Evolutionary conservation across 2,113 vertebrate genomes (phyloP), one percentile per base, ranked within the genome.

Genomic region (Sorex araneus): DNA sequence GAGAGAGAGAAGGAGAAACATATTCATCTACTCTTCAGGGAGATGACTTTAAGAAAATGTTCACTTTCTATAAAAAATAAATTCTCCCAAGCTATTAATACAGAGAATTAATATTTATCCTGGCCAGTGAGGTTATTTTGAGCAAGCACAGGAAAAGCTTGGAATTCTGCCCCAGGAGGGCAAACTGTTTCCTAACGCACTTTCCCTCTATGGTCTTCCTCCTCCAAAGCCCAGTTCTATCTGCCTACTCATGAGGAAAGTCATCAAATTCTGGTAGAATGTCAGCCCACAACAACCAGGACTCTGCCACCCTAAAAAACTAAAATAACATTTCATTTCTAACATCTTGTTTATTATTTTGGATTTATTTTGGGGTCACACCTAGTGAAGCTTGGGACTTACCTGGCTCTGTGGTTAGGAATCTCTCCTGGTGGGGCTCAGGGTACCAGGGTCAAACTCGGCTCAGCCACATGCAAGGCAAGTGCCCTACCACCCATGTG

Each of bases 51-150:
- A 23, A 63, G 60, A 84, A 94, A 86, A 85, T n/a, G 9, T 16
- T 40, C 67, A 10, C 50, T 89, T 76, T 23, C 87, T 94, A 47
- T 76, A 50, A 50, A 76, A 89, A 87, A 81, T 70, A 78, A 78
- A 75, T n/a, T 84, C 28, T 30, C 40, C 30, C 30, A 78, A 36
- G 16, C 6, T 73, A 92, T 70, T 73, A 76, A 54, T 15, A 47
- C 4, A 67, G 40, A 95, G 57, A 86, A 80, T 73, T 43, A 78
- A 23, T 75, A 87, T 34, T 90, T 67, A 92, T 9, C 32, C 27
- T 23, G 9, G 36, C 11, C 75, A 91, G 79, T 18, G 45, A 85
- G 21, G 25, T 5, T 60, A 75, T 40, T 71, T 50, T 54, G 63
- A 89, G 11, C 16, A 3, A 50, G 19, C 10, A 23, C 11, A 47